Base-by-base conservation (phyloP, 2,113 vertebrate genomes). In the Macroglossus sobrinus region DNA sequence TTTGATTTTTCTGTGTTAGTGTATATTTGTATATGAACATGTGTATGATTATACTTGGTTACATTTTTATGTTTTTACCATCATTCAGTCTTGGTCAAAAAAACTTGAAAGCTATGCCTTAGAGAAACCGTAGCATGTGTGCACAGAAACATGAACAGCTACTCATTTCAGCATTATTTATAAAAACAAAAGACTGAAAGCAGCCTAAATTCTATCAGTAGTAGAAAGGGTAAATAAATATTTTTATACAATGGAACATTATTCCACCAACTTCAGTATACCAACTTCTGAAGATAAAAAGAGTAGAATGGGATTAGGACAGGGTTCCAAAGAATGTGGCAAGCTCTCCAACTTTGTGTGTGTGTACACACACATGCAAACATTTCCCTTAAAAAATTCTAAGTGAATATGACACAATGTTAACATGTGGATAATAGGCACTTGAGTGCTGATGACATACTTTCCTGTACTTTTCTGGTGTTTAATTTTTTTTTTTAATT, bases 401-500 rank as follows among this genome's bases (percentile, higher is more conserved):
- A 69, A 89, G 2, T 80, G 55, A 84, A n/a, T 59, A 22, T 71
- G 47, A 24, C 63, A 88, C n/a, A 95, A 84, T 71, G 45, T 64
- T 55, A 81, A 55, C 7, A 15, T 55, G 21, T 24, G 22, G 16
- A 10, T 86, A 22, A 35, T 61, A 55, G 30, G 5, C 22, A 50
- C 64, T 74, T 63, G 59, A 7, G 2, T 80, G 63, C 75, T 85
- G n/a, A 14, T 89, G 89, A 68, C 78, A 45, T 71, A 85, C 47
- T 96, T 84, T 89, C 45, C 33, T 59, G 1, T 47, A 59, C 55
- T 94, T 35, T 82, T 45, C 38, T 91, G 24, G 28, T 43, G 2
- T 89, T 95, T 94, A 86, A 61, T 57, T 85, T 74, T 40, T 57
- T 63, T 91, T 63, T 68, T 95, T 85, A n/a, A n/a, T 22, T 57